phyloP scores from a whole-genome alignment of 2,797 vertebrate genomes.

The Pygocentrus nattereri region DNA sequence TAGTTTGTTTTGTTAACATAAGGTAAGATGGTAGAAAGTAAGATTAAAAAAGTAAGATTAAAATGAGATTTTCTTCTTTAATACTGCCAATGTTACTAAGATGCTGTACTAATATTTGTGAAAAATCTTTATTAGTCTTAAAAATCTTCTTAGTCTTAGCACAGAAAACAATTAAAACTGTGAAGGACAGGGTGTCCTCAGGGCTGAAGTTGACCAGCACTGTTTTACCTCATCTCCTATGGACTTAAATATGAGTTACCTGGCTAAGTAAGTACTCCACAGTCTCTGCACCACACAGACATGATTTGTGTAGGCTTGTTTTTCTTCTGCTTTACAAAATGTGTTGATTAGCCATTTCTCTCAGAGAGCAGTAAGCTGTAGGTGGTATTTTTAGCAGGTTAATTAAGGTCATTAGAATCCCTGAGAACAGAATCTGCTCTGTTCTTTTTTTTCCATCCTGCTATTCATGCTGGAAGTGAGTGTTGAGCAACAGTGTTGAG shows the following conservation, averaged over 20 bases:
- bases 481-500: not conserved
- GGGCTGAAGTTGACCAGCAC: too few species aligned
- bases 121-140: too few species aligned
- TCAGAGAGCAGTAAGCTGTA: not conserved
- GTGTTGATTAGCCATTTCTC: not conserved
- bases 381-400: not conserved
- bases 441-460: not conserved
- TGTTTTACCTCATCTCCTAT: too few species aligned
- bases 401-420: not conserved
- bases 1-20: too few species aligned
- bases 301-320: not conserved
- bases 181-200: too few species aligned
- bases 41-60: too few species aligned
- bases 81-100: too few species aligned
- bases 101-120: too few species aligned
- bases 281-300: not conserved
- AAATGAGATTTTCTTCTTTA: too few species aligned
- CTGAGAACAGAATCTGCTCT: not conserved
- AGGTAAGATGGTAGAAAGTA: too few species aligned
- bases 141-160: too few species aligned
- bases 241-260: not conserved
- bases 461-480: not conserved
- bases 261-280: not conserved
- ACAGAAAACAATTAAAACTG: too few species aligned
- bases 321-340: not conserved